A percentile compares a stretch with the other conserved stretches of the same genome.
Evolutionary conservation across 2,888 invertebrate species (phyloP).

Genomic region (Xestia c-nigrum): DNA sequence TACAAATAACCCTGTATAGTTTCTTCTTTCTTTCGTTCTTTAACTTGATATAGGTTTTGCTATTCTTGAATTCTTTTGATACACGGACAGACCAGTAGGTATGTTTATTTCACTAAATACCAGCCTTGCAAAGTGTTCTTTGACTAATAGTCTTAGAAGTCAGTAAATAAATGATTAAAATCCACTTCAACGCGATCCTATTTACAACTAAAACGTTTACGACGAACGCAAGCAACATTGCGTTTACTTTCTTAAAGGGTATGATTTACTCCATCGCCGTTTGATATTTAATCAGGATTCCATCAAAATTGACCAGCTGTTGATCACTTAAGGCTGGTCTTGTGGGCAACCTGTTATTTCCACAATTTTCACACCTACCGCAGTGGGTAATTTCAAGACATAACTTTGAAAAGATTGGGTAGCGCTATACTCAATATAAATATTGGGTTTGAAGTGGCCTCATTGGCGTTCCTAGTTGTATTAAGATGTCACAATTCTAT

Average conservation of each 20-base stretch:
- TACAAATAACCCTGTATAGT: too few species aligned
- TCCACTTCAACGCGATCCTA: constrained; percentile 9
- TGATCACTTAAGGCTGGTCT: constrained; percentile 40
- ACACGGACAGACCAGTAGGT: neutral
- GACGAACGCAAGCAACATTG: constrained; percentile 24
- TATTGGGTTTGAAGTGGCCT: constrained; percentile 39
- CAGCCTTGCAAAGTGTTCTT: neutral
- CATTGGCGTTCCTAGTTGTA: constrained; percentile 11
- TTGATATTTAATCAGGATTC: constrained; percentile 62
- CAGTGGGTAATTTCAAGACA: constrained; percentile 55
- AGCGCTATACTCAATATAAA: constrained; percentile 32
- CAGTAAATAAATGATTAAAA: constrained; percentile 25
- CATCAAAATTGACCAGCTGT: constrained; percentile 53
- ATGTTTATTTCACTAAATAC: neutral
- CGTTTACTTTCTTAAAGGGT: constrained; percentile 39
- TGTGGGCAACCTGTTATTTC: constrained; percentile 47
- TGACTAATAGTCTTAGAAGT: neutral
- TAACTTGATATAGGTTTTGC: neutral
- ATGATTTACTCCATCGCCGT: constrained; percentile 48
- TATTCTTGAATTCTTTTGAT: neutral
- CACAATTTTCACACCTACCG: constrained; percentile 63
- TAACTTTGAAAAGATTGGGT: constrained; percentile 49
- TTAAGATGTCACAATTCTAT: constrained; percentile 22
- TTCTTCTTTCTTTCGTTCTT: neutral
- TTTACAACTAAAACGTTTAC: constrained; percentile 24